These are phyloP conservation scores for Lepisosteus osseus DNA, from an alignment of 2,113 vertebrate species.

Conservation along the genomic window DNA sequence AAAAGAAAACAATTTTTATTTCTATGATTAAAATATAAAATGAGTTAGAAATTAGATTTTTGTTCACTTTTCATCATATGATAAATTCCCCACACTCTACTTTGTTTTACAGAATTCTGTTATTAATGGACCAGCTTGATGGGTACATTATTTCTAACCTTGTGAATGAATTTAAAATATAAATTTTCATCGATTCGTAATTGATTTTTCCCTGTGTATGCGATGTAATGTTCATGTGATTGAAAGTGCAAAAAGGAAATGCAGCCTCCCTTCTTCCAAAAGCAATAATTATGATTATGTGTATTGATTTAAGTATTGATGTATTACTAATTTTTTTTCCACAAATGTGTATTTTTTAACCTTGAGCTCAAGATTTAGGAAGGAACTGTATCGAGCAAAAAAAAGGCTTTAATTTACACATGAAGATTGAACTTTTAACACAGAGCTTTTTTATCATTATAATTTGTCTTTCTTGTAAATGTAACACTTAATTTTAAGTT, in stretches of 20 bases:
- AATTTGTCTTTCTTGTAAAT: slow-evolving; percentile 21
- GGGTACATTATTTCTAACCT: slow-evolving; percentile 3
- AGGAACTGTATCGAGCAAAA: slow-evolving; percentile 32
- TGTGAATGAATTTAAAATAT: slow-evolving; percentile 42
- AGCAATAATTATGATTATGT: slow-evolving; percentile 73
- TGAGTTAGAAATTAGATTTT: too few species aligned
- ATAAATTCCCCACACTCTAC: slow-evolving; percentile 1
- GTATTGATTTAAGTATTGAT: slow-evolving; percentile 70
- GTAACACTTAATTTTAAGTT: slow-evolving; percentile 31
- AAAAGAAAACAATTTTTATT: too few species aligned
- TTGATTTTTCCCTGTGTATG: slow-evolving; percentile 49
- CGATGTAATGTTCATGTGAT: slow-evolving; percentile 44
- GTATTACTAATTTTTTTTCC: slow-evolving; percentile 71
- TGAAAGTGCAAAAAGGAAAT: slow-evolving; percentile 58
- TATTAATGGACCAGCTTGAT: not conserved
- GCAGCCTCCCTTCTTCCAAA: slow-evolving; percentile 64
- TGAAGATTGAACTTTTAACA: slow-evolving; percentile 48
- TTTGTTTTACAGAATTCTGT: too few species aligned
- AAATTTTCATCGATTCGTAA: slow-evolving; percentile 62
- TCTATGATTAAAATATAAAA: too few species aligned
- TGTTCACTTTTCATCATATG: not conserved
- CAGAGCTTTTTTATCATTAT: slow-evolving; percentile 25
- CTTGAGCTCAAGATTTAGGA: slow-evolving; percentile 51
- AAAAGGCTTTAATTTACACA: slow-evolving; percentile 14
- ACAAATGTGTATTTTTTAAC: slow-evolving; percentile 54